Evolutionary conservation across 1,140 invertebrate genomes (phyloP), one percentile per base, ranked within the genome.

Genomic region (Lepidurus arcticus): DNA sequence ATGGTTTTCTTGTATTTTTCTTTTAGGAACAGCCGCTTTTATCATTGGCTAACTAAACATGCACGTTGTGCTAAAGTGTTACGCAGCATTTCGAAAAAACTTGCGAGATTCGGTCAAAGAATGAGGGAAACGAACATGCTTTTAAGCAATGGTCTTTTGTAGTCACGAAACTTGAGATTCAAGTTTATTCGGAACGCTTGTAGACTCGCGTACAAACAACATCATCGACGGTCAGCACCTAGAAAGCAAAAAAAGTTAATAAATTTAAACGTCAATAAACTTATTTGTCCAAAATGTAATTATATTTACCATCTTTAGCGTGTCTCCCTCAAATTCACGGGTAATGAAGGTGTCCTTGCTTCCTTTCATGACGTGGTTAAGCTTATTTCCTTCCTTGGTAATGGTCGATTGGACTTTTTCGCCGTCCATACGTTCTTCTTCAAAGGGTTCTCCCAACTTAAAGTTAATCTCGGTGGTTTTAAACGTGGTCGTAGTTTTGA

Each of bases 281-380:
- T 24, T 45, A 26, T 53, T 26, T 45, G 13, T 24, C 45, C 21
- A 21, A 11, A 42, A 42, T 4, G 16, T 2, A 8, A 34, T 42
- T 76, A 0, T 24, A 80, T 81, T 83, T 80, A 85, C 84, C 84
- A 91, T 91, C 83, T 90, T 92, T 85, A 93, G 85, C 85, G 92
- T 90, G 81, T 90, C 89, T 73, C 90, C 88, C 45, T 87, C 87
- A 81, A 90, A 91, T 82, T 91, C 90, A 80, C 91, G 86, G 76
- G 89, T 87, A 79, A 90, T 90, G 21, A 83, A 86, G 2, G 90
- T 89, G 34, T 88, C 86, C 80, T 92, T 88, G 21, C 89, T 87
- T 7, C 88, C 88, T 80, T 89, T 91, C 84, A 92, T 91, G n/a
- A 88, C 82, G 80, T 93, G 91, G 79, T 88, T 87, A 81, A 93